Evolutionary conservation across 1,140 invertebrate species (phyloP).

Genomic region (Papilio helenus): DNA sequence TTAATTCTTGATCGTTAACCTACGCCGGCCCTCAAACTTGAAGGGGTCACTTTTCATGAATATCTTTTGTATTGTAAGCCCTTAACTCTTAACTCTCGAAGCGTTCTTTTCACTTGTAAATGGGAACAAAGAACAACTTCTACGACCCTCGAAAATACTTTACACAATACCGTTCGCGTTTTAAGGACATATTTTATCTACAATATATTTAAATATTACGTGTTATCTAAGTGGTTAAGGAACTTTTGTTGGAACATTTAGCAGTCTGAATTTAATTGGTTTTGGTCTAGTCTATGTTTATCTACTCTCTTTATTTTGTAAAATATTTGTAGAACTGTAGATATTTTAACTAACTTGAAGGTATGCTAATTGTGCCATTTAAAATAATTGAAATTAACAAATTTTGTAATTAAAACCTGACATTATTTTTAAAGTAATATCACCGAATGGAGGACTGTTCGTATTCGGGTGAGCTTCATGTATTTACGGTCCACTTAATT

Average conservation of each 20-base stretch:
- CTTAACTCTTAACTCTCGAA: slow-evolving; percentile 34
- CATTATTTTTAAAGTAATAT: neutral
- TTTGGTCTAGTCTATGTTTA: too few species aligned
- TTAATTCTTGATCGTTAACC: slow-evolving; percentile 25
- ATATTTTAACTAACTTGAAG: neutral
- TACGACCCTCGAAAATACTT: slow-evolving; percentile 32
- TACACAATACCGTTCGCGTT: slow-evolving; percentile 25
- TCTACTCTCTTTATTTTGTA: too few species aligned
- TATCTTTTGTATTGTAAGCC: slow-evolving; percentile 21
- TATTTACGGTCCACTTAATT: slow-evolving; percentile 10
- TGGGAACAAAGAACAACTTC: slow-evolving; percentile 38
- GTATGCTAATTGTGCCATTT: too few species aligned
- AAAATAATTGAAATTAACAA: neutral
- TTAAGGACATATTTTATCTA: neutral
- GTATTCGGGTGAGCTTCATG: neutral
- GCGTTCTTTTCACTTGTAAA: slow-evolving; percentile 30
- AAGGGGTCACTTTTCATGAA: slow-evolving; percentile 31
- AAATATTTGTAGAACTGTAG: neutral
- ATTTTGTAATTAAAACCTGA: neutral
- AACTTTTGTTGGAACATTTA: neutral
- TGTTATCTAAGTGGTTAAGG: neutral
- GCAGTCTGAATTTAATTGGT: neutral
- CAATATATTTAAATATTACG: slow-evolving; percentile 14
- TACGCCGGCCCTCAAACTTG: neutral
- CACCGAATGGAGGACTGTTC: neutral